Conservation (phyloP, 2,797 vertebrate species). For the Limnodromus scolopaceus region DNA sequence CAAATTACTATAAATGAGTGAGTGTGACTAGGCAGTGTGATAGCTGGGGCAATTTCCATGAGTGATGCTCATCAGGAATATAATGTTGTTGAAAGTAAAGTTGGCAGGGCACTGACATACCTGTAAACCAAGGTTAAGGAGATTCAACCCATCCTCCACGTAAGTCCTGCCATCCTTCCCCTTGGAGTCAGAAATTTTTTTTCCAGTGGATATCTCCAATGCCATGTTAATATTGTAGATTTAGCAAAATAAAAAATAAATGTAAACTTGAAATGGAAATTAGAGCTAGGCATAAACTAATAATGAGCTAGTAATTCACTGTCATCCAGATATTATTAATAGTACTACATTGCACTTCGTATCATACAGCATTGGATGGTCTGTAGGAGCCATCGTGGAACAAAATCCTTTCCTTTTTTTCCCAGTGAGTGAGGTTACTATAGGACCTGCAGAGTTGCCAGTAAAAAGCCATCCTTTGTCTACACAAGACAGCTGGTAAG, state of each 20-base stretch:
- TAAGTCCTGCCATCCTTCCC: not conserved
- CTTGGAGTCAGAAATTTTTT: not conserved
- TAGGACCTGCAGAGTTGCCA: not conserved
- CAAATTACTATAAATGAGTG: not conserved
- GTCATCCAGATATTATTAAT: not conserved
- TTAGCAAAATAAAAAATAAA: slow-evolving; percentile 11
- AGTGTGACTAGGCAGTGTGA: not conserved
- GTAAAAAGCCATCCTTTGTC: not conserved
- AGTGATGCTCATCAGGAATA: not conserved
- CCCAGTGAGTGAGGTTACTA: not conserved
- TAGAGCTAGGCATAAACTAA: not conserved
- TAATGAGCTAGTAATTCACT: not conserved
- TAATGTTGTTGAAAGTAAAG: not conserved
- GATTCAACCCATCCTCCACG: not conserved
- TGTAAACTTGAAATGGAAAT: slow-evolving; percentile 3
- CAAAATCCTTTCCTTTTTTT: not conserved
- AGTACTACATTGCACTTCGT: not conserved
- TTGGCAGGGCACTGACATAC: not conserved
- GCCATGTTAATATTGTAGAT: not conserved
- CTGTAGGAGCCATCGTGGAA: not conserved
- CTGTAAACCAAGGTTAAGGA: not conserved
- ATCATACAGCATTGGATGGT: not conserved
- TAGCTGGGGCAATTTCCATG: slow-evolving; percentile 15
- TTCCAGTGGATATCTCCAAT: not conserved
- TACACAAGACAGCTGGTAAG: not conserved